Conservation (phyloP, 1,140 invertebrate species). For the Lasioglossum albipes region DNA sequence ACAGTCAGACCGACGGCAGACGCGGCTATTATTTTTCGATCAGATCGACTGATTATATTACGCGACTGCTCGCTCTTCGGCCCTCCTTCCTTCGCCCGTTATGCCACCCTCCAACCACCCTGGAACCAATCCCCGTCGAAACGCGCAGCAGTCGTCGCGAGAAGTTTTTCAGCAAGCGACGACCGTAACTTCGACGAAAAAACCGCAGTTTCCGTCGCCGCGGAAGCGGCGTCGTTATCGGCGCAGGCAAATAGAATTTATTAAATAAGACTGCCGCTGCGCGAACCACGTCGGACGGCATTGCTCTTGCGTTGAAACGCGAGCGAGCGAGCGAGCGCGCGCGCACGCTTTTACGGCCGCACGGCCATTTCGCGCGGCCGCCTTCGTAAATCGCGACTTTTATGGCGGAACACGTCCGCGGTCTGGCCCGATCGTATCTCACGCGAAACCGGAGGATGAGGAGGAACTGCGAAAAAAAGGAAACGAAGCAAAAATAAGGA, state of each 20-base stretch:
- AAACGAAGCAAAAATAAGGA: background rate
- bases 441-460: background rate
- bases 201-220: conserved; percentile 11
- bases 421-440: conserved; percentile 18
- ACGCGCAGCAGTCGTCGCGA: background rate
- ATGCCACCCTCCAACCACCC: background rate
- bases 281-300: background rate
- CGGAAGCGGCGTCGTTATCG: conserved; percentile 42
- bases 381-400: conserved; percentile 35
- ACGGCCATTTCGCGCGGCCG: background rate
- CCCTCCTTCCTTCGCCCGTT: conserved; percentile 9
- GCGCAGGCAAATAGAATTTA: conserved; percentile 40
- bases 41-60: conserved; percentile 78
- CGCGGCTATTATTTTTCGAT: conserved; percentile 79
- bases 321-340: background rate
- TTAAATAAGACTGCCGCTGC: conserved; percentile 27
- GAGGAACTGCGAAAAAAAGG: background rate
- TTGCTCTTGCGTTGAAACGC: too few species aligned
- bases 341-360: conserved; percentile 3
- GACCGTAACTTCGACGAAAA: conserved; percentile 17
- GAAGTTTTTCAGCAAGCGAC: conserved; percentile 19
- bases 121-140: too few species aligned
- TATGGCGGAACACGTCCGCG: conserved; percentile 7
- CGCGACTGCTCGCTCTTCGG: conserved; percentile 61
- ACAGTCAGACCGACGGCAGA: conserved; percentile 63